Base-by-base conservation (phyloP, 2,113 vertebrate species). In the Anas platyrhynchos region DNA sequence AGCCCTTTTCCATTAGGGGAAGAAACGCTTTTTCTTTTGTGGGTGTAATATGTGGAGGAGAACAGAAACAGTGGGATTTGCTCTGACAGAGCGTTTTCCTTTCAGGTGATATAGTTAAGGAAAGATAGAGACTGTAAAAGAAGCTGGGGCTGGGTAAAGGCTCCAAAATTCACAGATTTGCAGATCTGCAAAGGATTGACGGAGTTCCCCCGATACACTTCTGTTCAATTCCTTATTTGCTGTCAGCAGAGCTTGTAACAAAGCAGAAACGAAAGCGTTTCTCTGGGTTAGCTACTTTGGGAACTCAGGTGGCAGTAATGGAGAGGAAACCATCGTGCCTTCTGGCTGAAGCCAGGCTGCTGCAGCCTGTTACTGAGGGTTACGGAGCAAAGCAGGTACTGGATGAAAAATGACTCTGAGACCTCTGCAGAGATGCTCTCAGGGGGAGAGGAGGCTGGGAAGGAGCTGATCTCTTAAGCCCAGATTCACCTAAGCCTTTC, bases 391-490 rank as follows among this genome's bases (percentile, higher is more conserved):
- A 59, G 59, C 83, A 94, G 84, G 68, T 61, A 34, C 43, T 59
- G 67, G 59, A 27, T 80, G 63, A 79, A 66, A 66, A 92, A 80
- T 22, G 10, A 16, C 23, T 87, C 65, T 48, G 66, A 68, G 3
- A 85, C 16, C 48, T 66, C 65, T 87, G n/a, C 18, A 36, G 75
- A 73, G 80, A 26, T 23, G 9, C 17, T 59, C 22, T 43, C 15
- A 16, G 38, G 14, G 32, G 15, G 54, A 84, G 63, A 69, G 71
- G 55, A 92, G 50, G n/a, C 38, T 68, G 74, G n/a, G 34, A 5
- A 43, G 16, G 74, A 94, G 67, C 73, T 93, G 74, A 73, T 89
- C 78, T 80, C 31, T 74, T 83, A 84, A 95, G 38, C 69, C 56
- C 36, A 58, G 21, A 11, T 73, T 85, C 1, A 5, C 78, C 34